These are phyloP conservation scores for Sarcophaga bullata DNA, from an alignment of 1,140 invertebrate genomes.

Conservation along the genomic window DNA sequence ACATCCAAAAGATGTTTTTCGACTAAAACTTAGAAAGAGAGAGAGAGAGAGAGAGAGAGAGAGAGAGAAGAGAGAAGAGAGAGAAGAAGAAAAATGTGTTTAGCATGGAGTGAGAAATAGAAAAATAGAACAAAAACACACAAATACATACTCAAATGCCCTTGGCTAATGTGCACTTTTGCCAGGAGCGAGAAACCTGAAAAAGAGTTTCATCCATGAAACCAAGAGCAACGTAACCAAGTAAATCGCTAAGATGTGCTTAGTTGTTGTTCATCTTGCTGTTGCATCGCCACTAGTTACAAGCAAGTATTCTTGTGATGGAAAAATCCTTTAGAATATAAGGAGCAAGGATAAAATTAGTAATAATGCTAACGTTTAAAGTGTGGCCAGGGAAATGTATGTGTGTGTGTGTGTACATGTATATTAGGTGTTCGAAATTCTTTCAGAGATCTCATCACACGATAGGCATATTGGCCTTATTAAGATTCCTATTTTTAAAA, in stretches of 20 bases:
- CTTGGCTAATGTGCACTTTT: constrained; percentile 38
- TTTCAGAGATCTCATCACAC: not conserved
- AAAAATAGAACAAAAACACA: not conserved
- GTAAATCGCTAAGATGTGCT: constrained; percentile 31
- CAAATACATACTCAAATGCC: constrained; percentile 11
- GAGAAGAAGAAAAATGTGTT: not conserved
- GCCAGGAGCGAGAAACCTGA: not conserved
- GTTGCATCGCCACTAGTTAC: constrained; percentile 1
- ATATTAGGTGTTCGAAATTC: not conserved
- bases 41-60: too few relatives aligned
- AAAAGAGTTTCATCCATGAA: constrained; percentile 14
- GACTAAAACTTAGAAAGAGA: not conserved
- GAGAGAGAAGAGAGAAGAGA: too few relatives aligned
- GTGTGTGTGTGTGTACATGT: too few relatives aligned
- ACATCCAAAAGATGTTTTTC: not conserved
- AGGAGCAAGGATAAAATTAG: constrained; percentile 19
- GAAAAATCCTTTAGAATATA: not conserved
- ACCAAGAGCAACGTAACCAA: constrained; percentile 34
- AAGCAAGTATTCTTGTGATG: not conserved
- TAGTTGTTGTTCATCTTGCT: constrained; percentile 30
- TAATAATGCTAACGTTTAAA: constrained; percentile 32
- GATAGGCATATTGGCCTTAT: too few relatives aligned
- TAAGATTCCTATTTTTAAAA: too few relatives aligned
- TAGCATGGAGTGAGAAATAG: not conserved
- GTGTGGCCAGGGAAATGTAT: constrained; percentile 4